Evolutionary conservation across 2,113 vertebrate genomes (phyloP), one percentile per base, ranked within the genome.

Genomic region (Pseudorhombus dupliciocellatus): DNA sequence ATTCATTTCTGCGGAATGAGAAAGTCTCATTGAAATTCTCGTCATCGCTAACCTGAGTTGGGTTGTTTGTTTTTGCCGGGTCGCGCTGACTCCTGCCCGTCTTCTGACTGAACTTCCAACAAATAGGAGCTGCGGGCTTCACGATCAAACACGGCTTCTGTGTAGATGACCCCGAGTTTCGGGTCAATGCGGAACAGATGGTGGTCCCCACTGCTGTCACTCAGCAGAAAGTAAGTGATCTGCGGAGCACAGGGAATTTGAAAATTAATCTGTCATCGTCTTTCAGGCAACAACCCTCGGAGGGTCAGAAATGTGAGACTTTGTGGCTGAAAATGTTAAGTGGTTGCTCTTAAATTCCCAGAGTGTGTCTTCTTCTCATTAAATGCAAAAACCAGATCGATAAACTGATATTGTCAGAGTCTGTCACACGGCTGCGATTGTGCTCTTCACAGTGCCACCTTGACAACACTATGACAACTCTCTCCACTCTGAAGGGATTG

Each of bases 51-150:
- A 97, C 96, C 96, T 81, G 96, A 93, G 58, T 97, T 97, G 26
- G 95, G 92, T 28, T 94, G 94, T 7, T 94, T 96, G 73, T 93
- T 93, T 66, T 95, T 96, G 62, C 96, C 95, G 25, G 96, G 95
- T 56, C 94, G 91, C 26, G 95, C 94, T 0, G 96, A 97, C 68
- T 96, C 96, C 87, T 92, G 94, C 1, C 94, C 93, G 62, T 97
- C 96, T 63, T 92, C 88, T 15, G 95, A 96, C 76, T 94, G 93
- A 56, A 97, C 92, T 82, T 97, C 96, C 62, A 97, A 86, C 21
- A 97, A 90, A 75, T 96, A 96, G 20, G 95, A 96, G 20, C 92
- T 90, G 25, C 95, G 96, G 40, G 93, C 92, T 84, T 97, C 96
- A 4, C 96, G 93, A 55, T 96, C 96, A 86, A 97, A 97, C 69